Conservation (phyloP, 1,140 invertebrate genomes). For the Eubasilissa regina region DNA sequence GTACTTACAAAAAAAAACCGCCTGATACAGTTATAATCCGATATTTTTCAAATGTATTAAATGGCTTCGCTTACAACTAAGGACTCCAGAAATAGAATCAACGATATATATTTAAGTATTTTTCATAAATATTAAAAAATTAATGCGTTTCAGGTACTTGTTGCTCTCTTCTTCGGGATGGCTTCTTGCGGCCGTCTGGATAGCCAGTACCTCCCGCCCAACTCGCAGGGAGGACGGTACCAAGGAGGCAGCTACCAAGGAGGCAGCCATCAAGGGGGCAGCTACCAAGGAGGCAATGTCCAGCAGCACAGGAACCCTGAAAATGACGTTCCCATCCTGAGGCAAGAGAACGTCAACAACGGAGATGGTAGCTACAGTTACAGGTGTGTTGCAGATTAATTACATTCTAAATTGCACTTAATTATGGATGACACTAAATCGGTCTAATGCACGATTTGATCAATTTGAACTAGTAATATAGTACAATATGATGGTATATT, state of each 20-base stretch:
- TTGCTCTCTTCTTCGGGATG: slow-evolving; percentile 25
- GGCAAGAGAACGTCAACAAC: slow-evolving; percentile 62
- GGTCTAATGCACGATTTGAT: too few species aligned
- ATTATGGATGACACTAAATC: too few species aligned
- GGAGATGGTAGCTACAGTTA: slow-evolving; percentile 64
- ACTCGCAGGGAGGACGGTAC: not conserved
- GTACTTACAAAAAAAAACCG: too few species aligned
- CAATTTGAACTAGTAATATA: too few species aligned
- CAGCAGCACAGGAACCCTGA: slow-evolving; percentile 24
- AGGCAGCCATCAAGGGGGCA: not conserved
- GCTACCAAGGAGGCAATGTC: slow-evolving; percentile 1
- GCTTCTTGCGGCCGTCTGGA: slow-evolving; percentile 36
- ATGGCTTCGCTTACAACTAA: too few species aligned
- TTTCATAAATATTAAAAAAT: too few species aligned
- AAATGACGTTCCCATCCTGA: slow-evolving; percentile 57
- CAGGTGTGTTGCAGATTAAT: slow-evolving; percentile 52
- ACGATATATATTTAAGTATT: too few species aligned
- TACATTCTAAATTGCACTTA: not conserved
- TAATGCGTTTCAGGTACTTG: slow-evolving; percentile 1
- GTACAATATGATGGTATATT: too few species aligned
- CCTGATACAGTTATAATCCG: too few species aligned
- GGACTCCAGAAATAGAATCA: too few species aligned
- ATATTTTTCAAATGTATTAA: too few species aligned
- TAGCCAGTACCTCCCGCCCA: slow-evolving; percentile 44
- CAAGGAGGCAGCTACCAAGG: not conserved